Base-by-base conservation (phyloP, 1,140 invertebrate species). In the Portunus trituberculatus region DNA sequence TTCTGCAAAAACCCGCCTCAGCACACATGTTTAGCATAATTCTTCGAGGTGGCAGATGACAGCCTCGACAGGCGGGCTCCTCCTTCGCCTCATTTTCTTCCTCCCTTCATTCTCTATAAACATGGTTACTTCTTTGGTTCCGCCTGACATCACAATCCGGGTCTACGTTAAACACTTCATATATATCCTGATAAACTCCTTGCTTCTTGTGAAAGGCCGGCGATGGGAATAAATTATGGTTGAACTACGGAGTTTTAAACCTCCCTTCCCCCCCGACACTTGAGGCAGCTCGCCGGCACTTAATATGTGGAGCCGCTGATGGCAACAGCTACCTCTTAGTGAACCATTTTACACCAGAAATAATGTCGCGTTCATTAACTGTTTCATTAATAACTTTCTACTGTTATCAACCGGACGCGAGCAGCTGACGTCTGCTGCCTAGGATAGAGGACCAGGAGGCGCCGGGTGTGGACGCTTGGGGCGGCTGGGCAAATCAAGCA, bases 1-100 rank as follows among this genome's bases (percentile, higher is more conserved):
- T 94, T 94, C 93, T 82, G 93, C 93, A 94, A 94, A 94, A 94
- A 94, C 87, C 92, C n/a, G 83, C 83, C 16, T 8, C 87, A 20
- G 87, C 93, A 94, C 93, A 94, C 87, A 94, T 94, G 93, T 94
- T 94, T 94, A 90, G 82, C 93, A 94, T 94, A 94, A 94, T 90
- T 94, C 93, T 94, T 94, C 8, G 93, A 39, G 93, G 90, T 94
- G 93, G 93, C 93, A 94, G 93, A 94, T 94, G 93, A 94, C 93
- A 94, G 93, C 87, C 88, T n/a, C 83, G 46, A 14, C 48, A 12
- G 46, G 46, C 20, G 39, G 28, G 25, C 25, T 46, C 93, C 20
- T 39, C 32, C 83, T 67, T 46, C 29, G 14, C 87, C 82, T 52
- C 45, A 4, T 14, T 31, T 84, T 84, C 76, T 12, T 39, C 20